Base-by-base conservation (phyloP, 2,113 vertebrate genomes). In the Callionymus lyra region DNA sequence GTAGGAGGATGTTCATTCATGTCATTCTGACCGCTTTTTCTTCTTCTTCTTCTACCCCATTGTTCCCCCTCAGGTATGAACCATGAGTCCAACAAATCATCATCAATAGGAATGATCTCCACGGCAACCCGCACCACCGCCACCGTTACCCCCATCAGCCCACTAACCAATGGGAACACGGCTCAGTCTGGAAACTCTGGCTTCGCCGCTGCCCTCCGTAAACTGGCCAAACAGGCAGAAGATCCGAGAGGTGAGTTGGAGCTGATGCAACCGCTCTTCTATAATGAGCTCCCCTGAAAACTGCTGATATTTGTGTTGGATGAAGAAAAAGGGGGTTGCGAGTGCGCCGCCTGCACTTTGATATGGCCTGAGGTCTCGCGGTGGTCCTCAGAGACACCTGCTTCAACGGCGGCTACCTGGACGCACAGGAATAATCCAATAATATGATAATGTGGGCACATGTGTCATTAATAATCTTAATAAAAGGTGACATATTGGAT, bases 201-300 rank as follows among this genome's bases (percentile, higher is more conserved):
- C 89, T 97, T 97, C 47, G 94, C 94, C 13, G 94, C 94, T 2
- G 92, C 93, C 1, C 90, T 96, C 56, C 94, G 93, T 85, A 93
- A 97, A 86, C 89, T 97, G 81, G 93, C 94, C 86, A 95, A 93
- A 78, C 93, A 97, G 81, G 93, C 91, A 0, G 94, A 97, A 81
- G 94, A 97, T 68, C 94, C 94, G 56, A 82, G 91, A 92, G 91
- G 94, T 96, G 88, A 89, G 89, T 14, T 2, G 5, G 16, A 21
- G 41, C 39, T 38, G 35, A 12, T 13, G 13, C 10, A 12, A 11
- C 13, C 31, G 16, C 6, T 6, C 39, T 31, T 44, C 44, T 49
- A 27, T 27, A 27, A 27, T 27, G 21, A 27, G 21, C 21, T 10
- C 37, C 37, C 13, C 14, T 15, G 11, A 38, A 38, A 38, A 17